Percentiles rank a stretch among this genome's conserved stretches.
Conservation (phyloP, 2,113 vertebrate genomes). For the Heterocephalus glaber region DNA sequence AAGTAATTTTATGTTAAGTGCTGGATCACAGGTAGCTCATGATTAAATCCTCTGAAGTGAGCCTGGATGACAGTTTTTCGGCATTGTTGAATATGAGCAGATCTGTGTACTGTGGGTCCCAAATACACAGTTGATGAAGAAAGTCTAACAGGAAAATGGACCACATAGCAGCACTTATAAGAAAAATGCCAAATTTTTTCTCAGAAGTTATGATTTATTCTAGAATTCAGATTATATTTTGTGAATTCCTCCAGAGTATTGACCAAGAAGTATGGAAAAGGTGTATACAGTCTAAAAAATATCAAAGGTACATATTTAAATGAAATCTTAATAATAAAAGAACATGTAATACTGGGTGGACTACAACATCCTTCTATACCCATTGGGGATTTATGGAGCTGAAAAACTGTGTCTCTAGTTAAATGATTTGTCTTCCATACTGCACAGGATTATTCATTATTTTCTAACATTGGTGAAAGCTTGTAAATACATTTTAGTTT, state of each 20-base stretch:
- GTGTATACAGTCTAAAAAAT: background rate
- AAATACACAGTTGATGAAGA: background rate
- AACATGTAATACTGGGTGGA: background rate
- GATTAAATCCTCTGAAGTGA: slow-evolving; percentile 16
- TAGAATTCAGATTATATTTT: background rate
- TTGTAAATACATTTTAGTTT: slow-evolving; percentile 20
- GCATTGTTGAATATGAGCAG: background rate
- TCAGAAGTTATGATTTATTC: background rate
- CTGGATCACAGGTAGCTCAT: background rate
- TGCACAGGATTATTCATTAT: background rate
- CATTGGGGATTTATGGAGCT: background rate
- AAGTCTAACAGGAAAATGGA: background rate
- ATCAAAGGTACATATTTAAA: slow-evolving; percentile 1
- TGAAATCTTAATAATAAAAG: background rate
- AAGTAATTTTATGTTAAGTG: background rate
- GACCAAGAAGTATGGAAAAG: background rate
- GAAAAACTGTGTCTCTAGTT: slow-evolving; percentile 22
- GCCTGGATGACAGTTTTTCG: background rate
- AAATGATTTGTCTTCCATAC: background rate
- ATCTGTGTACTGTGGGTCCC: background rate
- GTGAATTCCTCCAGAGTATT: slow-evolving; percentile 30
- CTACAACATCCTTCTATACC: background rate
- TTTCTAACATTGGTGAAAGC: background rate
- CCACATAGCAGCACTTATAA: background rate
- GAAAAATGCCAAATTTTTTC: background rate